Base-by-base conservation (phyloP, 2,888 invertebrate species). In the Zele albiditarsus region DNA sequence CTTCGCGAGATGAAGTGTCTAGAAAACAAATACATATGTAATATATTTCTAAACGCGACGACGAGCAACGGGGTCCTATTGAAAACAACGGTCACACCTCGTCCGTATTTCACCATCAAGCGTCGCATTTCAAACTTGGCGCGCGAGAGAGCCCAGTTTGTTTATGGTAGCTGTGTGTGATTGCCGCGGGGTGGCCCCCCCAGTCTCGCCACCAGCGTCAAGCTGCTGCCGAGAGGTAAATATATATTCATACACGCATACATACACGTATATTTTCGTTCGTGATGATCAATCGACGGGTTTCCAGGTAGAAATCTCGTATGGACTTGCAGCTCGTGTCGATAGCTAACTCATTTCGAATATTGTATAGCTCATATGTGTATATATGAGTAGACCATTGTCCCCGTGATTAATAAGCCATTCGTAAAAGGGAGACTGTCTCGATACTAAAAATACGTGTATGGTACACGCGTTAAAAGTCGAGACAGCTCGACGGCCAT, bases 271-370 rank as follows among this genome's bases (percentile, higher is more conserved):
- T 63, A 68, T 80, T 79, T 82, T 81, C 82, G 83, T 81, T 84
- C 81, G 33, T 31, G 80, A 82, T 87, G 87, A 88, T 87, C 84
- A 84, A 87, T 87, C 83, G 87, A 79, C 86, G 82, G 82, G 80
- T 77, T 88, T 88, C 87, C 84, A 82, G 84, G 87, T 87, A 87
- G 75, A 77, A 27, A 53, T 69, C 57, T 70, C 73, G 57, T 33
- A 46, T 63, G 65, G 65, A 65, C 65, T 58, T 74, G 58, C 65
- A 31, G 53, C 53, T 46, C 49, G 46, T 42, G 65, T 71, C 70
- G 75, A 75, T 72, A 72, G 12, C 28, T 53, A 66, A 68, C 68
- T 68, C 68, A 53, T 68, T 53, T 53, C 20, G 53, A 53, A 53
- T 53, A 53, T 53, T 53, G 53, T 53, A 53, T 46, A 46, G 38